These are phyloP conservation scores for Antennarius maculatus DNA, from an alignment of 2,797 vertebrate genomes.

Conservation along the genomic window DNA sequence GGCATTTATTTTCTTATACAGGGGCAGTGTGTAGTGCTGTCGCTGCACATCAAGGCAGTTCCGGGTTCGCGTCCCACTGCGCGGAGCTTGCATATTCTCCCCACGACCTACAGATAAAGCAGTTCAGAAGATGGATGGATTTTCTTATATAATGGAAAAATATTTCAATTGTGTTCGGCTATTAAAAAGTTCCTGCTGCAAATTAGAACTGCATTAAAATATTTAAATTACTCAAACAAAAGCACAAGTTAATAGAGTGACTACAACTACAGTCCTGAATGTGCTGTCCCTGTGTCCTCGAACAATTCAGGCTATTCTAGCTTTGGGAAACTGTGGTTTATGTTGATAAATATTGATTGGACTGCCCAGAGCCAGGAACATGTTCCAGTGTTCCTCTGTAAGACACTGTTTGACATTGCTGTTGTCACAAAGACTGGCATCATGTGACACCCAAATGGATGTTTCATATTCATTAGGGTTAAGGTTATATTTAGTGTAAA, in stretches of 20 bases:
- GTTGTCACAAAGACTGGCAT: conserved; percentile 64
- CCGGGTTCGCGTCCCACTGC: no score
- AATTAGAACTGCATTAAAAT: conserved; percentile 3
- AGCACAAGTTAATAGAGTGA: conserved; percentile 16
- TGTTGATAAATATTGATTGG: conserved; percentile 78
- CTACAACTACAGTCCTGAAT: conserved; percentile 26
- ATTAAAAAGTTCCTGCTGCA: background rate
- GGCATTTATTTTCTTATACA: background rate
- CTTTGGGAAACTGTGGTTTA: conserved; percentile 70
- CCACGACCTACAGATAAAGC: no score
- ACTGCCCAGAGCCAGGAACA: conserved; percentile 61
- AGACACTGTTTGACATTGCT: conserved; percentile 72
- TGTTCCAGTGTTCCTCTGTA: conserved; percentile 57
- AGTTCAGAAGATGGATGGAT: no score
- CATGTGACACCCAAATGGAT: conserved; percentile 50
- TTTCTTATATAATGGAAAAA: background rate
- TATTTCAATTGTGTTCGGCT: background rate
- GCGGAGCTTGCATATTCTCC: no score
- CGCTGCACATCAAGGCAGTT: no score
- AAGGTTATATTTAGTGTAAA: conserved; percentile 46
- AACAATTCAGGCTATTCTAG: conserved; percentile 58
- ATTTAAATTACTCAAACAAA: conserved; percentile 15
- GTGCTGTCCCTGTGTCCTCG: conserved; percentile 52
- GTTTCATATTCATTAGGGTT: conserved; percentile 66
- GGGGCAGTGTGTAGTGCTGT: no score